A percentile compares a stretch with the other conserved stretches of the same genome.
These are phyloP conservation scores for Gasterosteus aculeatus DNA, from an alignment of 2,113 vertebrate genomes.

Conservation along the genomic window DNA sequence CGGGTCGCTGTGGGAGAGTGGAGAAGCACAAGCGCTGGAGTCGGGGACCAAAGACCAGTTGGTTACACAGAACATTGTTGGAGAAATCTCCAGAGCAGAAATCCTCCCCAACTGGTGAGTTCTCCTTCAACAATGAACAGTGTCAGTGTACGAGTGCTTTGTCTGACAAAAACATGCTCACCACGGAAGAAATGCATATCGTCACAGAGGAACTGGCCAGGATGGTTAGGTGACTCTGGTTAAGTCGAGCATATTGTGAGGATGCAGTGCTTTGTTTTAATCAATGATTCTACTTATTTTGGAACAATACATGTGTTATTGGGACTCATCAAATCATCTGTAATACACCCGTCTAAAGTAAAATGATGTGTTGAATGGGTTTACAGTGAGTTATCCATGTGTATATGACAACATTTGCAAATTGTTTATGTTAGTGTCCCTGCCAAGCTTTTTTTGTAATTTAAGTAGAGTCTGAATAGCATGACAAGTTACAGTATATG, in stretches of 20 bases:
- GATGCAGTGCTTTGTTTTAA: slow-evolving; percentile 7
- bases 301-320: slow-evolving; percentile 35
- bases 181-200: slow-evolving; percentile 10
- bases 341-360: background rate
- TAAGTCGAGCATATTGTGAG: slow-evolving; percentile 14
- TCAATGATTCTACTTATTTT: slow-evolving; percentile 18
- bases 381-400: slow-evolving; percentile 8
- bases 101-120: slow-evolving; percentile 52
- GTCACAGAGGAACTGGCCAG: slow-evolving; percentile 7
- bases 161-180: slow-evolving; percentile 6
- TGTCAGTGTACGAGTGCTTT: slow-evolving; percentile 46
- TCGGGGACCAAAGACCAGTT: slow-evolving; percentile 45
- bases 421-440: background rate
- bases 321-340: slow-evolving; percentile 13
- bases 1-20: slow-evolving; percentile 24
- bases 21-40: slow-evolving; percentile 33
- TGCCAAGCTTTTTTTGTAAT: background rate
- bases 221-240: background rate
- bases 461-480: background rate
- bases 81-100: slow-evolving; percentile 54
- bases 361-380: slow-evolving; percentile 32
- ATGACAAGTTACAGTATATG: background rate
- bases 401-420: too few relatives aligned
- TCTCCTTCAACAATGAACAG: slow-evolving; percentile 54
- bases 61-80: slow-evolving; percentile 43